Base-by-base conservation (phyloP, 2,113 vertebrate genomes). In the Hipposideros armiger region DNA sequence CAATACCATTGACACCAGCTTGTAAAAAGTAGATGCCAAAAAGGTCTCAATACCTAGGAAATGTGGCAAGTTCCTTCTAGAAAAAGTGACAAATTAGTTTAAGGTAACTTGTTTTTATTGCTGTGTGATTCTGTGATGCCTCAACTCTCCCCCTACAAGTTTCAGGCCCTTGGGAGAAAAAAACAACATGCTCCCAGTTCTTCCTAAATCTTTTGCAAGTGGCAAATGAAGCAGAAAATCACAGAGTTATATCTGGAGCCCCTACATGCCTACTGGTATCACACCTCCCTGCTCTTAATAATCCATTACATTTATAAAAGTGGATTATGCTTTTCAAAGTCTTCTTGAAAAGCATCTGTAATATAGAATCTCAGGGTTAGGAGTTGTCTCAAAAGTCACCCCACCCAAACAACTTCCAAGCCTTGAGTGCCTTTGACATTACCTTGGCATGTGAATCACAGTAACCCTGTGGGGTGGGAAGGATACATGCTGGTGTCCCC, bases 221-320 rank as follows among this genome's bases (percentile, higher is more conserved):
- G 40, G 24, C 40, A 84, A 36, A 64, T 84, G 64, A 87, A 77
- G 86, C 60, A 70, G 81, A 86, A 93, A 95, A 70, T 93, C 60
- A 14, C 4, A 7, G 73, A 73, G 17, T n/a, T 77, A 26, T 64
- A 45, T 82, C n/a, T 77, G 52, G 52, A 22, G 45, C 30, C 60
- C 81, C 20, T 82, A n/a, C 2, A 22, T 81, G 52, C 32, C 67
- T 93, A 36, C 42, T 82, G 52, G 20, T 77, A 54, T 69, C 36
- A 87, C 52, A 80, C 2, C 28, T 93, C 30, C 11, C 36, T 90
- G n/a, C 36, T 90, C 36, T 87, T 76, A 86, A 58, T 77, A 90
- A 93, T 77, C 20, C 4, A 20, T 60, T 82, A 17, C 11, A 45
- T 62, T 62, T 91, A 30, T 76, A 90, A 93, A 62, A 58, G 47